These are phyloP conservation scores for Heteromormyrus szaboi DNA, from an alignment of 2,797 vertebrate species.

Conservation along the genomic window DNA sequence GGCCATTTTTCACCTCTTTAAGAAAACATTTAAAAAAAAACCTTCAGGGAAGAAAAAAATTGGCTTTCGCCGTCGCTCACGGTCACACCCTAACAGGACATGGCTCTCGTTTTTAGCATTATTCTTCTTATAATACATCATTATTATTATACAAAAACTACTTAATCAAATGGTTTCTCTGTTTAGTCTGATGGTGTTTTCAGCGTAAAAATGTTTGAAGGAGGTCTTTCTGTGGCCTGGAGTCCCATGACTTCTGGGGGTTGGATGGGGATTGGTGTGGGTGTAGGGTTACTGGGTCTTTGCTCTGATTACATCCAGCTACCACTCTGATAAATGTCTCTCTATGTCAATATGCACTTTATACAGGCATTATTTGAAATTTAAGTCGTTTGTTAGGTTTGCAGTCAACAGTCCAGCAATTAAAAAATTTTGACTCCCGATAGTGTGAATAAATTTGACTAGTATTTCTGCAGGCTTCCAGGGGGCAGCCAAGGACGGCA, in stretches of 20 bases:
- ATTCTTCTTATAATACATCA: background rate
- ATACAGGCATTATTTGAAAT: background rate
- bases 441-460: background rate
- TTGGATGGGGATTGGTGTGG: background rate
- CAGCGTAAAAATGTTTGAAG: background rate
- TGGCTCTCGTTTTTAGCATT: background rate
- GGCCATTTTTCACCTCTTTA: background rate
- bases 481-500: background rate
- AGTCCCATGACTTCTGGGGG: background rate
- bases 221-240: background rate
- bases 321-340: background rate
- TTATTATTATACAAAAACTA: background rate
- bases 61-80: background rate
- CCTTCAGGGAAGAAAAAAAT: background rate
- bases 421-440: background rate
- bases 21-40: background rate
- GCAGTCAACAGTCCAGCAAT: background rate
- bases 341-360: background rate
- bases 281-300: background rate
- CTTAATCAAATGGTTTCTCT: background rate
- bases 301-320: background rate
- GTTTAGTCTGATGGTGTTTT: background rate
- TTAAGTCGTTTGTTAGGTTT: background rate
- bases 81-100: background rate
- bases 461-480: background rate